Base-by-base conservation (phyloP, 2,797 vertebrate genomes). In the Microchirus variegatus region DNA sequence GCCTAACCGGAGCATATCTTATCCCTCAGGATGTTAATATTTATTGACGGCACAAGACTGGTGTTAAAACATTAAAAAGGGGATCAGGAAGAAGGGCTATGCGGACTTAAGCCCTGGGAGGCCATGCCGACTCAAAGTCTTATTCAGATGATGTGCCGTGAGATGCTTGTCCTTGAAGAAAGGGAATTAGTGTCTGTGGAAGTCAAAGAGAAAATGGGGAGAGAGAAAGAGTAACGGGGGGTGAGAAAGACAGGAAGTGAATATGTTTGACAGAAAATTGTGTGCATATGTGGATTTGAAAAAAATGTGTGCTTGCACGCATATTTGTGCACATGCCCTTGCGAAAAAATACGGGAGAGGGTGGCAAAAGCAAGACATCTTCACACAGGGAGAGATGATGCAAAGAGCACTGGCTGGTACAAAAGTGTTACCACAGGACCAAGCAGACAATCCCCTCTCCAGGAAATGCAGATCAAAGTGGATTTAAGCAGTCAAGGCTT, bases 181-280 rank as follows among this genome's bases (percentile, higher is more conserved):
- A 96, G 92, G 91, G 93, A 93, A 85, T 94, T 90, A 75, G 93
- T 77, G 94, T 93, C 93, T 94, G 87, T 88, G 88, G 86, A 83
- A 91, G 86, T 88, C 82, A 92, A 87, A 94, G 64, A 42, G 46
- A 83, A 82, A 82, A 80, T 49, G 38, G 77, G 77, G 50, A 68
- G 80, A 63, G 64, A 70, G 53, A 75, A 68, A 65, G 40, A 46
- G 51, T 31, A 53, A 7, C 10, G n/a, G 49, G 36, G 43, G 31
- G n/a, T 43, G 31, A 65, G 59, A 60, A 51, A 64, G 76, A 73
- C 49, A 58, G 66, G 48, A 66, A 72, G 45, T 72, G 64, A 80
- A 78, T 76, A 64, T 75, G 37, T 74, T 45, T 79, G 82, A 73
- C 75, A 74, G 79, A 68, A 63, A 66, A n/a, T n/a, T 3, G 59